Evolutionary conservation across 2,888 invertebrate species (phyloP).

Genomic region (Diogma glabrata): DNA sequence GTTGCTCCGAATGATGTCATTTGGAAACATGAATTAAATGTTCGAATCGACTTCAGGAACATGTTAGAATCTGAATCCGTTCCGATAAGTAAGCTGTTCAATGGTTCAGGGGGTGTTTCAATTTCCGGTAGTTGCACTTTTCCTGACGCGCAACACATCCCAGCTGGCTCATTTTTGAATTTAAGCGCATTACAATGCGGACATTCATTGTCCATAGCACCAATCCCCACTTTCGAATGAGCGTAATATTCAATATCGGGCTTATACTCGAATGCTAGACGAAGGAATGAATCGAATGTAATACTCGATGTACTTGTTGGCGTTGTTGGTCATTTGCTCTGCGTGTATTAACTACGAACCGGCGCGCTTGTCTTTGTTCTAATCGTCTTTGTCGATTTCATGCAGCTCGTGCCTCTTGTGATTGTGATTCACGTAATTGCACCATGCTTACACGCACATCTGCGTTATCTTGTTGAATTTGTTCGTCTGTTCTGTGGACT

Average conservation of each 20-base stretch:
- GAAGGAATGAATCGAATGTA: slow-evolving; percentile 19
- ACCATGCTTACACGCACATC: slow-evolving; percentile 19
- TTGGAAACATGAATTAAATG: no score
- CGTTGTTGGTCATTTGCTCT: slow-evolving; percentile 21
- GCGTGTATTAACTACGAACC: slow-evolving; percentile 18
- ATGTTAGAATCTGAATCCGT: no score
- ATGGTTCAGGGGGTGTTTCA: no score
- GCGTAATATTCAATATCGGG: slow-evolving; percentile 23
- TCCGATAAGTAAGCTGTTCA: no score
- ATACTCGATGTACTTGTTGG: slow-evolving; percentile 20
- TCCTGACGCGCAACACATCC: no score
- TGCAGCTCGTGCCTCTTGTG: slow-evolving; percentile 21
- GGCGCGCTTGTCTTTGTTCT: slow-evolving; percentile 18
- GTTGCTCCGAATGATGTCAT: no score
- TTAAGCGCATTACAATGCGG: neutral
- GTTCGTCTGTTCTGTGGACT: neutral
- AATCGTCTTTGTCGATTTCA: slow-evolving; percentile 18
- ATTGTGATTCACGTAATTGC: slow-evolving; percentile 20
- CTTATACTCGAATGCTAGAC: slow-evolving; percentile 20
- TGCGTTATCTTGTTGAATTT: neutral
- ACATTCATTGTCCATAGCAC: slow-evolving; percentile 18
- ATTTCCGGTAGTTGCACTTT: no score
- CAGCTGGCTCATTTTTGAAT: no score
- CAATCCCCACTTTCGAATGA: slow-evolving; percentile 22
- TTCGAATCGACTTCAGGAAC: no score